Evolutionary conservation across 1,140 invertebrate genomes (phyloP), one percentile per base, ranked within the genome.

Genomic region (Macrocentrus cingulum): DNA sequence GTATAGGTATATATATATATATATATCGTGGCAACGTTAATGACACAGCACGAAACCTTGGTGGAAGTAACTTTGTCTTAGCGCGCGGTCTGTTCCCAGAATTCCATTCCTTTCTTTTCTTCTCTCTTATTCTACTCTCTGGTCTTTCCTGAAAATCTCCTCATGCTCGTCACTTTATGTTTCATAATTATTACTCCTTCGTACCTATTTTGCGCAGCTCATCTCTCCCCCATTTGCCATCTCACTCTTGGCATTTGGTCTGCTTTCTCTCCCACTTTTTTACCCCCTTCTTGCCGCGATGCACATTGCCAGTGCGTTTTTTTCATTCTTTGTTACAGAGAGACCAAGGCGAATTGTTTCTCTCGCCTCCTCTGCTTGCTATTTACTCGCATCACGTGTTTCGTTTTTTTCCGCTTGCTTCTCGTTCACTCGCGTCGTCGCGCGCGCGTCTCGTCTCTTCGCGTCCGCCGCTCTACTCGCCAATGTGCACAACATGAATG

Each of bases 151-250:
- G 60, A 62, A 62, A 54, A 46, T 23, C 42, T 60, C 55, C 66
- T 70, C 60, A 63, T 62, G 57, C 65, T 74, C 75, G 71, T 79
- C 73, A 76, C 76, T 79, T 76, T 76, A 78, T 74, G 76, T 77
- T 71, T 74, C 73, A 67, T 76, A 78, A 79, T 79, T 77, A 75
- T 76, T 74, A 68, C 60, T 66, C 64, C 66, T 67, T 64, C 13
- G 61, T 63, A 46, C 61, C 66, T 66, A 69, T 64, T 66, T 70
- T 62, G 34, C 54, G 54, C 63, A 65, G 54, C 56, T 42, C 50
- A 54, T 29, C 42, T 51, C 18, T 13, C 11, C 29, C 16, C n/a
- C 42, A 8, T 25, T 48, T 16, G 39, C 25, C 16, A 13, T 15
- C 32, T 37, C 25, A 11, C 37, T 8, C 9, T 34, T 18, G 19